phyloP scores from a whole-genome alignment of 2,888 invertebrate species.

The Chesias legatella region DNA sequence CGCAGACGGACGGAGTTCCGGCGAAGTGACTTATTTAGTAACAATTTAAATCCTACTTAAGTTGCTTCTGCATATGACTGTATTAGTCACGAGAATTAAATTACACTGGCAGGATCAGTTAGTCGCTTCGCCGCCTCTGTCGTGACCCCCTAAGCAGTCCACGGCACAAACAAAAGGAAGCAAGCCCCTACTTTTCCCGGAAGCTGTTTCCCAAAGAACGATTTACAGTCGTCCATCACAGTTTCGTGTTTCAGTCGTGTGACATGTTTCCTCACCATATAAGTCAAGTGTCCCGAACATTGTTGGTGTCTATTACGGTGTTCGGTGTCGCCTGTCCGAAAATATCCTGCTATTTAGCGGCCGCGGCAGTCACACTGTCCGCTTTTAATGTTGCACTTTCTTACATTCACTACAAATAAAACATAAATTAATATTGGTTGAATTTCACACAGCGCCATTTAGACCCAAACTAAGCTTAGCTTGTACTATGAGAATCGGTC shows the following conservation, averaged over 20 bases:
- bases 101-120: too few relatives aligned
- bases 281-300: conserved; percentile 53
- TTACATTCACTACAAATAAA: too few relatives aligned
- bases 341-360: conserved; percentile 64
- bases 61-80: too few relatives aligned
- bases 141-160: not conserved
- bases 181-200: conserved; percentile 15
- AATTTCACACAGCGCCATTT: too few relatives aligned
- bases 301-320: conserved; percentile 58
- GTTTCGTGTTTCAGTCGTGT: conserved; percentile 44
- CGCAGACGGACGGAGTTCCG: too few relatives aligned
- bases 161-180: conserved; percentile 5
- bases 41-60: too few relatives aligned
- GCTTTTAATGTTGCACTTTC: conserved; percentile 17
- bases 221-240: conserved; percentile 35
- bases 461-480: too few relatives aligned
- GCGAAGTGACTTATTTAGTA: too few relatives aligned
- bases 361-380: conserved; percentile 45
- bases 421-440: too few relatives aligned
- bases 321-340: conserved; percentile 59
- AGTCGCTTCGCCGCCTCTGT: too few relatives aligned
- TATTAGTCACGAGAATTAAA: too few relatives aligned
- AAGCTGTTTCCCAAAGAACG: conserved; percentile 31
- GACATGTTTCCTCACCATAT: conserved; percentile 62
- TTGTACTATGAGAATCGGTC: too few relatives aligned